These are phyloP conservation scores for Hormaphis cornu DNA, from an alignment of 1,140 invertebrate genomes.

Conservation along the genomic window DNA sequence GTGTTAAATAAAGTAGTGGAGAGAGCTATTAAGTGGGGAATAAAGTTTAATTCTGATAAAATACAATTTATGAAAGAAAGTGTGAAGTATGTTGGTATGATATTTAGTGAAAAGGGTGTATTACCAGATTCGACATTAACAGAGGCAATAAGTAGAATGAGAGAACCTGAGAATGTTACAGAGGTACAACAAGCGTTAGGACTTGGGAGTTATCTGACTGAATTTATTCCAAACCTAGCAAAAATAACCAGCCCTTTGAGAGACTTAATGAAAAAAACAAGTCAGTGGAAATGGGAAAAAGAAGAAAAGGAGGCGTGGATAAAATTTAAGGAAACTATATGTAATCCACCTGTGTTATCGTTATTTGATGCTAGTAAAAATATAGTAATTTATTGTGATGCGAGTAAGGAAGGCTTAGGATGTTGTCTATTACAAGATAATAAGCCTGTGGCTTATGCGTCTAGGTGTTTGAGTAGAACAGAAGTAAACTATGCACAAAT, in stretches of 20 bases:
- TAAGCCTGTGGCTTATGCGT: too few species aligned
- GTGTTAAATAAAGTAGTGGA: constrained; percentile 40
- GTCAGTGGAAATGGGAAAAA: constrained; percentile 40
- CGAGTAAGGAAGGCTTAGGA: too few species aligned
- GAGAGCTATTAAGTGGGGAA: constrained; percentile 36
- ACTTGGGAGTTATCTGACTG: constrained; percentile 41
- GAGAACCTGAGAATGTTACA: constrained; percentile 39
- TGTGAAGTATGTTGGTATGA: constrained; percentile 40
- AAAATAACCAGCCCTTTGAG: constrained; percentile 40
- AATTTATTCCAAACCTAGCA: constrained; percentile 43
- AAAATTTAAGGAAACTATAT: constrained; percentile 39
- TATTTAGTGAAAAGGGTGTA: constrained; percentile 39
- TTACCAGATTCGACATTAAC: constrained; percentile 41
- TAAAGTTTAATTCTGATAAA: constrained; percentile 41
- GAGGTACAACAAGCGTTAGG: constrained; percentile 41
- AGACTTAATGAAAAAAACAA: constrained; percentile 42
- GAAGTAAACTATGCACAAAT: too few species aligned
- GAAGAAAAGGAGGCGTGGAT: constrained; percentile 39
- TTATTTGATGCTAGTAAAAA: not conserved
- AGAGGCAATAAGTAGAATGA: constrained; percentile 40
- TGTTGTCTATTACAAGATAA: constrained; percentile 36
- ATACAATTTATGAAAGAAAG: constrained; percentile 37
- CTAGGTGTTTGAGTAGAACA: too few species aligned
- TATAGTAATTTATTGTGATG: constrained; percentile 37
- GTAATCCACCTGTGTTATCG: not conserved